Base-by-base conservation (phyloP, 2,888 invertebrate genomes). In the Tenthredo amoena region DNA sequence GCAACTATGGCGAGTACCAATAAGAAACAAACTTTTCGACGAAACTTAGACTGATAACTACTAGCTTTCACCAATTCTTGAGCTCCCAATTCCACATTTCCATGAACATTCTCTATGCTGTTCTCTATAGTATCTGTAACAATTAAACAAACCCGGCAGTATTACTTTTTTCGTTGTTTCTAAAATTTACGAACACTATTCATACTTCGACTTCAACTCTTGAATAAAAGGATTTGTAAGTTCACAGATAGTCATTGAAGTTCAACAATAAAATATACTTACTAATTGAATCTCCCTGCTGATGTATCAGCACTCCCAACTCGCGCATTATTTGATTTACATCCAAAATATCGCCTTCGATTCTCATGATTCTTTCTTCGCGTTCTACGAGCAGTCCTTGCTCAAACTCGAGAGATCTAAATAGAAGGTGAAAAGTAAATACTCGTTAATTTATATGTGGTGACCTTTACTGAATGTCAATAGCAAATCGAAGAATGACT, bases 281-380 rank as follows among this genome's bases (percentile, higher is more conserved):
- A 98, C 98, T 97, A 87, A 98, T 95, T 84, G 94, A 93, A 90
- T 96, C 96, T 18, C 95, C 96, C 93, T 98, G 98, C 87, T 95
- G 95, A 88, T 95, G 94, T n/a, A 97, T 96, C 92, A 97, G 94
- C 12, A 95, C 95, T 1, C 96, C 96, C 55, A 98, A 93, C 74
- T 97, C 96, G 85, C 96, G 95, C 96, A 98, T 97, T 87, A 98
- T 97, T 92, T 96, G 96, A 93, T 97, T 97, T 7, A 98, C 96
- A 93, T 98, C 98, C 86, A 98, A 93, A 83, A 98, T 96, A 92
- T 97, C 96, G 0, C 96, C 95, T 92, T 98, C 98, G 79, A 98
- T 97, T 92, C 96, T 96, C 89, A 95, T 95, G 87, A 98, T 96
- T 91, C 97, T 96, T 12, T 96, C 96, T 91, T 98, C 97, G 79